Evolutionary conservation across 2,888 invertebrate species (phyloP).

Genomic region (Pyrrhia umbra): DNA sequence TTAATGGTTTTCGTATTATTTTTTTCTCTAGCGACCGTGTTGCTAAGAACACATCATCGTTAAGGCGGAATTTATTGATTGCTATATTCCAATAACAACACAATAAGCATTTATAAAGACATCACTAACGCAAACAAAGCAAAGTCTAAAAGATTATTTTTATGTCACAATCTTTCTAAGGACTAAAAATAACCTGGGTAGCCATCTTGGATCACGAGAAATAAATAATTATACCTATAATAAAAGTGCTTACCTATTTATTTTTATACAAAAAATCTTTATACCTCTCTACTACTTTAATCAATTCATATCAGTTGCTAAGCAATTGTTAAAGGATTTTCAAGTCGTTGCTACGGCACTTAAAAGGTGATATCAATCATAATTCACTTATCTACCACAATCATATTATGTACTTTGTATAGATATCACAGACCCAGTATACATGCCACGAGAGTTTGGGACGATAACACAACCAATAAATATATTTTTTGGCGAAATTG

Average conservation of each 20-base stretch:
- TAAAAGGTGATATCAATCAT: not conserved
- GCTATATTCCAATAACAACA: not conserved
- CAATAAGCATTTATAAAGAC: slow-evolving; percentile 9
- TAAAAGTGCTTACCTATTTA: not conserved
- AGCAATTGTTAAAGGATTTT: slow-evolving; percentile 14
- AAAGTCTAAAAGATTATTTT: slow-evolving; percentile 14
- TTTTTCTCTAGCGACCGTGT: no score
- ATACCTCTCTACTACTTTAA: not conserved
- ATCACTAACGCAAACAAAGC: slow-evolving; percentile 9
- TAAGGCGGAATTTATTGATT: no score
- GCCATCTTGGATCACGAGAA: slow-evolving; percentile 17
- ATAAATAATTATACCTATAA: slow-evolving; percentile 16
- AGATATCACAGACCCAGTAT: no score
- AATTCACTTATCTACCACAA: not conserved
- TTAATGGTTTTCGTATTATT: no score
- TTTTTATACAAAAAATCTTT: not conserved
- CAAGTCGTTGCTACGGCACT: slow-evolving; percentile 20
- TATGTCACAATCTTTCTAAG: slow-evolving; percentile 17
- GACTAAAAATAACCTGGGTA: slow-evolving; percentile 10
- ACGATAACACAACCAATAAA: no score
- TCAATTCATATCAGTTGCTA: slow-evolving; percentile 30
- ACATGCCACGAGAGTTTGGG: no score
- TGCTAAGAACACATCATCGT: no score
- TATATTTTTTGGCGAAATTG: no score
- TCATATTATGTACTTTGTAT: not conserved